Percentiles rank a stretch among this genome's conserved stretches.
Evolutionary conservation across 23 tunicate genomes (phyloP).

Genomic region (Halocynthia aurantium): DNA sequence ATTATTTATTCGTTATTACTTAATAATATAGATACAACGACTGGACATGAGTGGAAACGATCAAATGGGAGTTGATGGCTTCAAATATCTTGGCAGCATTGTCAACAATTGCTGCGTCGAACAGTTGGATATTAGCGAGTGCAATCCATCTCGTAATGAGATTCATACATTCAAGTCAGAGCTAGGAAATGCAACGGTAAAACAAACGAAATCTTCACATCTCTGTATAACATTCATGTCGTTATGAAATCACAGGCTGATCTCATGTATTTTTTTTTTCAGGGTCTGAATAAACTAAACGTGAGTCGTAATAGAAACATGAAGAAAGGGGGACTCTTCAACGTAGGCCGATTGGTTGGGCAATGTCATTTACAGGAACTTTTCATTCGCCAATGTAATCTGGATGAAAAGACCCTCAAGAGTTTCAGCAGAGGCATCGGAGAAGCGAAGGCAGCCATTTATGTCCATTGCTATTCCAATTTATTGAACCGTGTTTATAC

Average conservation of each 20-base stretch:
- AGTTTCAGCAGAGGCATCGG: not conserved
- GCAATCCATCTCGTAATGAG: constrained; percentile 1
- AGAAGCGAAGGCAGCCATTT: not conserved
- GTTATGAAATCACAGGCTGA: not conserved
- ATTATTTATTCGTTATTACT: not conserved
- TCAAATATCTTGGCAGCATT: constrained; percentile 3
- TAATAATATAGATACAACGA: not conserved
- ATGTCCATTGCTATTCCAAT: not conserved
- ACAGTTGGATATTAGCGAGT: constrained; percentile 17
- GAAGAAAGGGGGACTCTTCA: not conserved
- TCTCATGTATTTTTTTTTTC: too few relatives aligned
- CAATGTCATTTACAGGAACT: not conserved
- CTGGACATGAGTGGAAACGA: constrained; percentile 14
- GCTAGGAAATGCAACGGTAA: not conserved
- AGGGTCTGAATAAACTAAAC: not conserved
- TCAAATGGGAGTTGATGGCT: constrained; percentile 7
- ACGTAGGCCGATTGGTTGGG: constrained; percentile 4
- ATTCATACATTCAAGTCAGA: not conserved
- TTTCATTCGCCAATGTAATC: constrained; percentile 16
- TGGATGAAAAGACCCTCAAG: not conserved
- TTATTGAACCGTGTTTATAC: not conserved
- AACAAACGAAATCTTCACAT: not conserved
- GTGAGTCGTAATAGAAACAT: constrained; percentile 12
- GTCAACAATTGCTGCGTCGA: not conserved
- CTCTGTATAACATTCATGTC: not conserved